Base-by-base conservation (phyloP, 2,888 invertebrate genomes). In the Heliconius sara region DNA sequence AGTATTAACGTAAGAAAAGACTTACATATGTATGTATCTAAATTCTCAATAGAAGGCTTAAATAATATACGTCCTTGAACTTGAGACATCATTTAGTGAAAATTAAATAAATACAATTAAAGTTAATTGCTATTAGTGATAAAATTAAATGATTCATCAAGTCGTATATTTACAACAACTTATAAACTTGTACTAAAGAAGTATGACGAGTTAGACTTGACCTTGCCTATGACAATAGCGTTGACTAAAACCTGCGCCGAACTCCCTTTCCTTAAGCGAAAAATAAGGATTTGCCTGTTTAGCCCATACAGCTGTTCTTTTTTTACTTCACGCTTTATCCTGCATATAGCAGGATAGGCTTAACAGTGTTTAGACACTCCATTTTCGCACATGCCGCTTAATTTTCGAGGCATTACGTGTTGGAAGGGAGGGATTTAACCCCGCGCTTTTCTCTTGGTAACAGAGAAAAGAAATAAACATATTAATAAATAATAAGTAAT, bases 201-300 rank as follows among this genome's bases (percentile, higher is more conserved):
- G 39, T 13, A 71, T 63, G 43, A 47, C 71, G 27, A 76, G 68
- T 78, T 34, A 7, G 16, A 68, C 30, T 60, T 77, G 77, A 80
- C 82, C 80, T 80, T 79, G 79, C 22, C 72, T 79, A 63, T 68
- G 76, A 74, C 68, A 74, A 79, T 68, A 68, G 47, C 19, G 43
- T 30, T 63, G 47, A 30, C 74, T 60, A 79, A 68, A 79, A 60
- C 74, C 68, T 30, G 47, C 67, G 47, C 60, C 7, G 6, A 75
- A 74, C 16, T 70, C 70, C 30, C 63, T 65, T 77, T 65, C 16
- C 52, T 63, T n/a, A 47, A 47, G 16, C 71, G 25, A 63, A 22
- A 60, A 65, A 52, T 25, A 76, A 12, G 27, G 10, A 65, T 75
- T 75, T 74, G n/a, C 52, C 63, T 10, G 13, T 63, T 25, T 27